Evolutionary conservation across 2,888 invertebrate species (phyloP), one percentile per base, ranked within the genome.

Genomic region (Tetramorium bicarinatum): DNA sequence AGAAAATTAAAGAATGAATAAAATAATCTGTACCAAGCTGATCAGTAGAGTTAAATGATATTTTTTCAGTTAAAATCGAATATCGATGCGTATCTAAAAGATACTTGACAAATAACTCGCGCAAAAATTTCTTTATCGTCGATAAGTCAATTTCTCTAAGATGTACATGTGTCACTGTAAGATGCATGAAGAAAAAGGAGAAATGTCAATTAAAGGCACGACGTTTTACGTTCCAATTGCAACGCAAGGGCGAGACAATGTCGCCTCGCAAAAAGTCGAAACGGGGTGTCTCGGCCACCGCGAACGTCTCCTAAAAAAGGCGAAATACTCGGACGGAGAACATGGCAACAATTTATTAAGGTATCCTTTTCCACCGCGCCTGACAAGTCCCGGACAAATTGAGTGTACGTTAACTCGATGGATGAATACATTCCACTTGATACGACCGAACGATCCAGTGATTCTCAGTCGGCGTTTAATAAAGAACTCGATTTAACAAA

Each of bases 351-450:
- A 91, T 91, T 87, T 89, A 90, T 90, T 87, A 90, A 91, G 89
- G 90, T 87, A 89, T 90, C 91, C 91, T 91, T 91, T 91, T 91
- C 86, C 91, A 86, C 38, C 76, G 83, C 76, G 87, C 67, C 86
- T 90, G 91, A 90, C 90, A 91, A 88, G 89, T 86, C 85, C 77
- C 87, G 85, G 90, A 90, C 90, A 90, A 90, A 90, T 90, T 90
- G 90, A 90, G 85, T 87, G 89, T 89, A 91, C 87, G 91, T 91
- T 91, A 89, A 91, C 90, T 89, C 89, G 91, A 90, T 89, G 91
- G 84, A 91, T 90, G 91, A 90, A 90, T 90, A 90, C 91, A 91
- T 90, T 89, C 86, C 85, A 56, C 81, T 88, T 88, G 89, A 90
- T 86, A 87, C 85, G 87, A 84, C 82, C 86, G 84, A 84, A 61